Base-by-base conservation (phyloP, 1,140 invertebrate species). In the Brachionus asplanchnoidis region DNA sequence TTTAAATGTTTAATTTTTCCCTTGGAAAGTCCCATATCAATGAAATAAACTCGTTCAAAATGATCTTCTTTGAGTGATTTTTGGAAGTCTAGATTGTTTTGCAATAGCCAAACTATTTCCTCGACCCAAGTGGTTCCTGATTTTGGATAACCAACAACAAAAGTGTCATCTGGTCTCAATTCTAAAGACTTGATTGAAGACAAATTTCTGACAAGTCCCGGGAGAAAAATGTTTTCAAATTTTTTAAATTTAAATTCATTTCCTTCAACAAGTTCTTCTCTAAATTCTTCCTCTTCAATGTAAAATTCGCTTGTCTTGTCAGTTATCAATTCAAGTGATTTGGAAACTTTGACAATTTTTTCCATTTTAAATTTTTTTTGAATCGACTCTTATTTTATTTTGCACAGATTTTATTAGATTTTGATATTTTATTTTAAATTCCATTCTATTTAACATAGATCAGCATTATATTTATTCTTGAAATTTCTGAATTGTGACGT, bases 101-200 rank as follows among this genome's bases (percentile, higher is more conserved):
- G 42, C 14, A 77, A 50, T 20, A 77, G 42, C 73, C 73, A 77
- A 26, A 77, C 73, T 7, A 77, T 50, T 50, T 77, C 73, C 32
- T 77, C 73, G n/a, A 46, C 46, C 73, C 73, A 77, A 26, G 73
- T 77, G 1, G 73, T 77, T 26, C 73, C 73, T 3, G 73, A 77
- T 28, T 77, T 77, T 12, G 73, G 73, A 28, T 50, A 77, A 1
- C 73, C 73, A 50, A 77, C 46, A 14, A 77, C 73, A 50, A 77
- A 77, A 9, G 44, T 77, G 20, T 77, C 73, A 23, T 77, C 20
- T 50, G 73, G 32, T 46, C 73, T 77, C 26, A 77, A 26, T 20
- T 50, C n/a, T 12, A 77, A 77, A 36, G 9, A 2, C 32, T 50
- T 46, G 12, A 77, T 28, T 23, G 44, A 26, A 7, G 42, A 17